Conservation (phyloP, 2,797 vertebrate genomes). For the Acipenser ruthenus region DNA sequence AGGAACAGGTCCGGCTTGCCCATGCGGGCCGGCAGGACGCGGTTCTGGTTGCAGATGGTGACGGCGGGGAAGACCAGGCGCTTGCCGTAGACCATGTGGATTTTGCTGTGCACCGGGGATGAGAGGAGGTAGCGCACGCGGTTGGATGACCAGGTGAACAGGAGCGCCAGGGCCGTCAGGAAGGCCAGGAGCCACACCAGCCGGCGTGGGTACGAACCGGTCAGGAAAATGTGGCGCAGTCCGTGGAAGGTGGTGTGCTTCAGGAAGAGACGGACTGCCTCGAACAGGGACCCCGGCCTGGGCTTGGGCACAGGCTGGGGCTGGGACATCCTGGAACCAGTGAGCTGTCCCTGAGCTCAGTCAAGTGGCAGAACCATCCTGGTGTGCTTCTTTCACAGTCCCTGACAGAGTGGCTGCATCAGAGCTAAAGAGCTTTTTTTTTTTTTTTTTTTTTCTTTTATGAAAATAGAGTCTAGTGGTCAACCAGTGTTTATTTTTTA, state of each 20-base stretch:
- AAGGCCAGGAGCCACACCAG: conserved; percentile 66
- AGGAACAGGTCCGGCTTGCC: conserved; percentile 70
- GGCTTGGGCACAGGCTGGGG: neutral
- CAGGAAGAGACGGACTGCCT: conserved; percentile 60
- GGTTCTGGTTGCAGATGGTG: conserved; percentile 73
- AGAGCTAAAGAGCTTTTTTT: conserved; percentile 23
- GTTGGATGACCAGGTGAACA: conserved; percentile 70
- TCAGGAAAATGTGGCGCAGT: conserved; percentile 57
- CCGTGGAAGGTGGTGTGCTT: conserved; percentile 64
- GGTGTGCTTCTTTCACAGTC: conserved; percentile 26
- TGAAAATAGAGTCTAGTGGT: conserved; percentile 28
- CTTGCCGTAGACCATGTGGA: conserved; percentile 68
- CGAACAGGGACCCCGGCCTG: conserved; percentile 39
- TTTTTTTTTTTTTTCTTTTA: conserved; percentile 25
- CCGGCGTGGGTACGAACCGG: conserved; percentile 59
- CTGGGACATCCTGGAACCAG: conserved; percentile 51
- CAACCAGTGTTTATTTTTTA: conserved; percentile 20
- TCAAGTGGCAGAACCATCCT: conserved; percentile 24
- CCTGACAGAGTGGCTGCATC: conserved; percentile 25
- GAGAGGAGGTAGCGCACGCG: conserved; percentile 67
- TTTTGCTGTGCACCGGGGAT: conserved; percentile 66
- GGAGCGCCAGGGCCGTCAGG: conserved; percentile 54
- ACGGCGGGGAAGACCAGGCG: conserved; percentile 70
- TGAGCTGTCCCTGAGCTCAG: conserved; percentile 30
- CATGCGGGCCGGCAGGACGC: conserved; percentile 65